Percentiles rank a stretch among this genome's conserved stretches.
Conservation (phyloP, 1,140 invertebrate species). For the Oncopodura yosiiana region DNA sequence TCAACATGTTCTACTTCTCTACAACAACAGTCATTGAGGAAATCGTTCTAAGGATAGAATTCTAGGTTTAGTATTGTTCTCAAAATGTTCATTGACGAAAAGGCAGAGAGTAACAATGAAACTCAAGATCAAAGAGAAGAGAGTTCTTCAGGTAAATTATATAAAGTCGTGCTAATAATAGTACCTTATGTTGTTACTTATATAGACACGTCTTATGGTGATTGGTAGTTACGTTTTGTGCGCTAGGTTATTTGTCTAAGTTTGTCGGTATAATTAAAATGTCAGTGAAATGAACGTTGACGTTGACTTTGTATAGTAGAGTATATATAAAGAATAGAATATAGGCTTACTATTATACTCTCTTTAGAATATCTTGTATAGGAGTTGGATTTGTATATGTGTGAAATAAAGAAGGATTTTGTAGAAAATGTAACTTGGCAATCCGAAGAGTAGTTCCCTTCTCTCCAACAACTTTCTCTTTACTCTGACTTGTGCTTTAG, state of each 20-base stretch:
- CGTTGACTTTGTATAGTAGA: background rate
- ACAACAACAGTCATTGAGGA: too few relatives aligned
- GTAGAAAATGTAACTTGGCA: slow-evolving; percentile 19
- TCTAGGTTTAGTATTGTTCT: too few relatives aligned
- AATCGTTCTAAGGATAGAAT: too few relatives aligned
- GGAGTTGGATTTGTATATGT: background rate
- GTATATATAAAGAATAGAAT: background rate
- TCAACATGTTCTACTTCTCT: too few relatives aligned
- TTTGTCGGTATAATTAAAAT: slow-evolving; percentile 17
- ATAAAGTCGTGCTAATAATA: too few relatives aligned
- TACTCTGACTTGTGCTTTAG: background rate
- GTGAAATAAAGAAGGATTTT: slow-evolving; percentile 23
- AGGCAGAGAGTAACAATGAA: too few relatives aligned
- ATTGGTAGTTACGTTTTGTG: too few relatives aligned
- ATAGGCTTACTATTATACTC: background rate
- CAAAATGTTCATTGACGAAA: too few relatives aligned
- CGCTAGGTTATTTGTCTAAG: slow-evolving; percentile 14
- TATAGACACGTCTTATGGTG: too few relatives aligned
- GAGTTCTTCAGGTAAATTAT: too few relatives aligned
- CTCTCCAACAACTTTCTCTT: background rate
- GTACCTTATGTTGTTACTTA: too few relatives aligned
- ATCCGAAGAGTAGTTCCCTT: slow-evolving; percentile 17
- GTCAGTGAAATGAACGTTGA: slow-evolving; percentile 11
- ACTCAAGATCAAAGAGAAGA: too few relatives aligned
- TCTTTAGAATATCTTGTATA: background rate